Evolutionary conservation across 2,888 invertebrate genomes (phyloP), one percentile per base, ranked within the genome.

Genomic region (Aphodius granarius): DNA sequence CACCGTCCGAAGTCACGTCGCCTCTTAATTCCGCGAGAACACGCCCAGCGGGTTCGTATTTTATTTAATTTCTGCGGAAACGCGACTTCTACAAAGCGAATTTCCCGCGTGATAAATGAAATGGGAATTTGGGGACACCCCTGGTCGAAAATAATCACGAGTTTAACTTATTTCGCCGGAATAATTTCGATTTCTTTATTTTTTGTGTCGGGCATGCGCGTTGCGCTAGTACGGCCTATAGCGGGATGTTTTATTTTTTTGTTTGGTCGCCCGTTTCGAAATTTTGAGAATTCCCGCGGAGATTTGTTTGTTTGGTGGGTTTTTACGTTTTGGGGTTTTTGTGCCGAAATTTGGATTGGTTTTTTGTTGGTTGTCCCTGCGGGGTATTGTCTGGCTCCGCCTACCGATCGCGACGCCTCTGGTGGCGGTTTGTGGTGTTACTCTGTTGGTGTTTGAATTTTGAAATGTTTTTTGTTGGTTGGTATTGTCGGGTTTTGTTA

Each of bases 151-250:
- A 43, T 43, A 43, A 9, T 13, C 1, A 3, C 13, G 13, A 43
- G 9, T 43, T 43, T 43, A 43, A 43, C 9, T 43, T 43, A 43
- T 43, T 43, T 43, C 43, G 2, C 6, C 6, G 4, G 43, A 43
- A 3, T 9, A 43, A 43, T 43, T 13, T 43, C 43, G 13, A 43
- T 43, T 43, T 43, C 43, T 43, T 43, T 43, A 43, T 43, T 43
- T 43, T 43, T 43, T 43, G 43, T 43, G 13, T n/a, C 2, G 66
- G 66, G 72, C 75, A 71, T 75, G 75, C 75, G 75, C 75, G 3
- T 18, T 66, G n/a, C 16, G 6, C n/a, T 62, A 18, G 71, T 75
- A 72, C 75, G 75, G 75, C 75, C 75, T 72, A 75, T 75, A 71
- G 75, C 2, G 9, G 43, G 13, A 2, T 43, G 43, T 43, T 43